Conservation (phyloP, 2,888 invertebrate species). For the Anaspis maculata region DNA sequence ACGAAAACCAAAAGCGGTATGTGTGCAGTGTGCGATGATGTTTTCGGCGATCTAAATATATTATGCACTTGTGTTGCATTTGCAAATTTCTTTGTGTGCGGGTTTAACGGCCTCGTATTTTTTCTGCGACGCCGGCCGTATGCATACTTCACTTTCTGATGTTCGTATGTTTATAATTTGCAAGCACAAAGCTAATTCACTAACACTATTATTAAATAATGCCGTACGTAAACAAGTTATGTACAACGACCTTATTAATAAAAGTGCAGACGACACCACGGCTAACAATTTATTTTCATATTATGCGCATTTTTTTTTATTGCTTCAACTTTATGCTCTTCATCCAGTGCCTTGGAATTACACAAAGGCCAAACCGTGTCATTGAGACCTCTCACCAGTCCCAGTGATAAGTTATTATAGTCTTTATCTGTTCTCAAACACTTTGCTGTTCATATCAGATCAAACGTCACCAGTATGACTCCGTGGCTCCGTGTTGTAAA, state of each 20-base stretch:
- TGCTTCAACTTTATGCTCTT: too few relatives aligned
- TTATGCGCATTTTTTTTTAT: too few relatives aligned
- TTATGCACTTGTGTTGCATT: constrained; percentile 7
- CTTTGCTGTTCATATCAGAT: too few relatives aligned
- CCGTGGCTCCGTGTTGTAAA: too few relatives aligned
- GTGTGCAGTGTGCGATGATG: constrained; percentile 7
- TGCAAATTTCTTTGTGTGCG: constrained; percentile 24
- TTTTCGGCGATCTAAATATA: constrained; percentile 13
- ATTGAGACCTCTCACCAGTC: too few relatives aligned
- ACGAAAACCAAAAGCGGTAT: constrained; percentile 1
- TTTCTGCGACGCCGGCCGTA: constrained; percentile 14
- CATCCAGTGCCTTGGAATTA: too few relatives aligned
- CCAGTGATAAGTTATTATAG: too few relatives aligned
- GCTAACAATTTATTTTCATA: background rate
- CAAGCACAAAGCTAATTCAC: constrained; percentile 17
- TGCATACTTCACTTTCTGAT: constrained; percentile 9
- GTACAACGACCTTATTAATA: background rate
- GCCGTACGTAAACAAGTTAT: constrained; percentile 10
- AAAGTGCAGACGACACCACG: background rate
- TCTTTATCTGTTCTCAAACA: too few relatives aligned
- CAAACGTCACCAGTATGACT: too few relatives aligned
- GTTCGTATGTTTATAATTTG: constrained; percentile 18
- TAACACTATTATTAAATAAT: constrained; percentile 25
- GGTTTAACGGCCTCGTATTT: constrained; percentile 23
- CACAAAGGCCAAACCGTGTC: too few relatives aligned